Evolutionary conservation across 2,888 invertebrate species (phyloP).

Genomic region (Arctia plantaginis): DNA sequence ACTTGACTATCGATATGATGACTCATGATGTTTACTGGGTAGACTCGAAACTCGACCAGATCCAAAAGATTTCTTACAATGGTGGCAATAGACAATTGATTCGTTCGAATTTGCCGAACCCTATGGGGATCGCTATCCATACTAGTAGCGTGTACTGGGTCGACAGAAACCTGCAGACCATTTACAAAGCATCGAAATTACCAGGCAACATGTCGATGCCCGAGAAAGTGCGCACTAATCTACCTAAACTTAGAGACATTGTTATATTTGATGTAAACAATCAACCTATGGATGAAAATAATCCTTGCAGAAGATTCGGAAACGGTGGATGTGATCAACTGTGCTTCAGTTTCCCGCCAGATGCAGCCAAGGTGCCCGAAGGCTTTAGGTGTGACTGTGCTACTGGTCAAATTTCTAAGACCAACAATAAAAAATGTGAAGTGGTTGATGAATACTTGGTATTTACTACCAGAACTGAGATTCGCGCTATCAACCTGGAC

Average conservation of each 20-base stretch:
- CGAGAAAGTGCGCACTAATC: conserved; percentile 91
- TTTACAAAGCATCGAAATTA: conserved; percentile 92
- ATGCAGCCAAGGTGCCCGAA: conserved; percentile 79
- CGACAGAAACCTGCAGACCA: conserved; percentile 94
- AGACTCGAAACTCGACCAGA: conserved; percentile 96
- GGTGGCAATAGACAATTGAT: conserved; percentile 94
- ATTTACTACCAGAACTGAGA: conserved; percentile 97
- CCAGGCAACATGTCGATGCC: conserved; percentile 91
- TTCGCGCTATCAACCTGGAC: conserved; percentile 95
- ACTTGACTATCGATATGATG: conserved; percentile 95
- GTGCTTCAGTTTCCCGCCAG: conserved; percentile 96
- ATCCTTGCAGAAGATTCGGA: conserved; percentile 91
- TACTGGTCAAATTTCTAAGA: conserved; percentile 90
- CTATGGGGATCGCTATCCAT: conserved; percentile 96
- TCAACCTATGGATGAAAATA: conserved; percentile 94
- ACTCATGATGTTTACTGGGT: conserved; percentile 99
- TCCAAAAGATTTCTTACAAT: conserved; percentile 95
- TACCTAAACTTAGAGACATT: conserved; percentile 95
- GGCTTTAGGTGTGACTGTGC: conserved; percentile 96
- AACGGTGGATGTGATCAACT: conserved; percentile 97
- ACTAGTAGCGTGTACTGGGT: conserved; percentile 97
- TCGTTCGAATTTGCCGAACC: conserved; percentile 95
- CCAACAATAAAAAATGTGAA: conserved; percentile 91
- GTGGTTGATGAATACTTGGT: conserved; percentile 95
- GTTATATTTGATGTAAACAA: conserved; percentile 95